Conservation (phyloP, 2,113 vertebrate genomes). For the Petaurus breviceps region DNA sequence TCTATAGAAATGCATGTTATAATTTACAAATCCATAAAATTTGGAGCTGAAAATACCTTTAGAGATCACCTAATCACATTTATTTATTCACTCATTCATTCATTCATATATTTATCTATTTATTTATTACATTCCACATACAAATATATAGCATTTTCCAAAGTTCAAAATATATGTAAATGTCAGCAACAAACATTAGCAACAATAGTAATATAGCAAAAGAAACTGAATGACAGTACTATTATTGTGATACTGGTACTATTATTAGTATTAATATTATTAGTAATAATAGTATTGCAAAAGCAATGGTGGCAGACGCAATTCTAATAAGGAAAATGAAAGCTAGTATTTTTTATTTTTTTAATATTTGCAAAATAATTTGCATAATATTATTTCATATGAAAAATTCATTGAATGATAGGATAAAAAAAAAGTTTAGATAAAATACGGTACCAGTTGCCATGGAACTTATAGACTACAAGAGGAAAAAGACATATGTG, state of each 20-base stretch:
- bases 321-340: not conserved
- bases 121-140: not conserved
- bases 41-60: not conserved
- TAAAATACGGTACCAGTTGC: not conserved
- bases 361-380: not conserved
- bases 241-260: too few relatives aligned
- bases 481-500: not conserved
- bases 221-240: not conserved
- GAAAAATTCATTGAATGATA: not conserved
- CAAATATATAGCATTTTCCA: too few relatives aligned
- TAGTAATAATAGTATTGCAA: not conserved
- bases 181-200: not conserved
- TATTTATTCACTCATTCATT: too few relatives aligned
- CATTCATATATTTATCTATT: too few relatives aligned
- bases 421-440: not conserved
- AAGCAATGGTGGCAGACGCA: not conserved
- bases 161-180: not conserved
- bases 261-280: too few relatives aligned
- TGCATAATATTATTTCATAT: not conserved
- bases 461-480: not conserved
- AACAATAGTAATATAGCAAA: not conserved
- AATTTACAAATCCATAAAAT: not conserved
- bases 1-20: not conserved
- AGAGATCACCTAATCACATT: not conserved
- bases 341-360: not conserved